Conservation (phyloP, 2,888 invertebrate species). For the Salpingus planirostris region DNA sequence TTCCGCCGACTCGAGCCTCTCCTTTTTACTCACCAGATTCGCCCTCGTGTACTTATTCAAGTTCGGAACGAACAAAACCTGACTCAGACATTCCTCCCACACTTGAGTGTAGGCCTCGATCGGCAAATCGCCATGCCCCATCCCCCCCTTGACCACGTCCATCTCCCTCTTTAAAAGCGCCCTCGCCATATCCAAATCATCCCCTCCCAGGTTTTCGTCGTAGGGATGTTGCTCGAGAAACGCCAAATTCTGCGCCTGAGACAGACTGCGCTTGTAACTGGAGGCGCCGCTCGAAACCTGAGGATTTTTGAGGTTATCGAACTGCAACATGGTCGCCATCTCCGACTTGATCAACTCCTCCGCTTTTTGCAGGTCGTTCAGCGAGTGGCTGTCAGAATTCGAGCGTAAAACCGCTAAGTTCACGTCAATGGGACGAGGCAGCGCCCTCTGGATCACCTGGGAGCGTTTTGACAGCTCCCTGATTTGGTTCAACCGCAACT, state of each 20-base stretch:
- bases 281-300: constrained; percentile 8
- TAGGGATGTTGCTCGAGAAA: constrained; percentile 85
- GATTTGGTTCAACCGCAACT: constrained; percentile 60
- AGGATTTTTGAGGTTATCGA: constrained; percentile 78
- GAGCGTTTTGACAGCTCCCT: constrained; percentile 69
- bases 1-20: constrained; percentile 87
- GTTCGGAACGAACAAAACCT: constrained; percentile 84
- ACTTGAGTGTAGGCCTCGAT: constrained; percentile 85
- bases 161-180: constrained; percentile 69
- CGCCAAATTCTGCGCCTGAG: constrained; percentile 61
- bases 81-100: constrained; percentile 93
- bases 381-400: constrained; percentile 61
- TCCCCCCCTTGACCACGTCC: constrained; percentile 82
- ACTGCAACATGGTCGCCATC: constrained; percentile 93
- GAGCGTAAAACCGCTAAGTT: constrained; percentile 76
- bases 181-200: constrained; percentile 60
- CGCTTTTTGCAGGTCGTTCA: constrained; percentile 85
- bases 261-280: constrained; percentile 3
- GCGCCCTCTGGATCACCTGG: constrained; percentile 72
- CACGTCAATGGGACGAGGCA: constrained; percentile 79
- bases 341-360: constrained; percentile 94
- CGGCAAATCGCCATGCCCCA: constrained; percentile 92
- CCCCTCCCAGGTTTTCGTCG: constrained; percentile 56
- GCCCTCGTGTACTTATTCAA: constrained; percentile 72
- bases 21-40: constrained; percentile 92